Evolutionary conservation across 2,113 vertebrate genomes (phyloP).

Genomic region (Sigmodon hispidus): DNA sequence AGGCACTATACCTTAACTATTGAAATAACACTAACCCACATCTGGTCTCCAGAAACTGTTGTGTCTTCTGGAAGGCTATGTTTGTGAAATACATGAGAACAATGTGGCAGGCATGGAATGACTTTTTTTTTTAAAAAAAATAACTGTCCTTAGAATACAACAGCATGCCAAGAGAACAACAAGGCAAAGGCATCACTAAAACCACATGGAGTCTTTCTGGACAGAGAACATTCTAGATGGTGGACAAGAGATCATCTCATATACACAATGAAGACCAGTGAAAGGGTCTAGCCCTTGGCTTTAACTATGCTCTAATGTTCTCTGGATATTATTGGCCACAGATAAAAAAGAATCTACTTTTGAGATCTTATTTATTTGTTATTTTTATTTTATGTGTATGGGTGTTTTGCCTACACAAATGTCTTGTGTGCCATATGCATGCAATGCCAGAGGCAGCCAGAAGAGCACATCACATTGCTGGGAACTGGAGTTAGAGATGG

Average conservation of each 20-base stretch:
- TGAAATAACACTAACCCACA: constrained; percentile 38
- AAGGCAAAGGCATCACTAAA: constrained; percentile 72
- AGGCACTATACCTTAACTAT: neutral
- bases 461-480: neutral
- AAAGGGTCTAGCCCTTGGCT: constrained; percentile 70
- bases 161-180: constrained; percentile 57
- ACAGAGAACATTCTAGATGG: constrained; percentile 75
- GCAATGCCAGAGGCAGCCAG: neutral
- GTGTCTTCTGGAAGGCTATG: constrained; percentile 52
- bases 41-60: constrained; percentile 46
- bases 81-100: constrained; percentile 73
- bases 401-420: neutral
- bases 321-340: neutral
- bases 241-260: constrained; percentile 66
- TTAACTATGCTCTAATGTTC: neutral
- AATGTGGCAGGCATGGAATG: constrained; percentile 63
- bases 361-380: neutral
- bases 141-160: constrained; percentile 46
- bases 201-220: constrained; percentile 66
- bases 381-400: neutral
- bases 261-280: constrained; percentile 85
- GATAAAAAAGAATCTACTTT: neutral
- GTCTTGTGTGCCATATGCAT: neutral
- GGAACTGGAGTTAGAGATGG: neutral
- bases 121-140: neutral